Evolutionary conservation across 2,113 vertebrate genomes (phyloP), one percentile per base, ranked within the genome.

Genomic region (Spea bombifrons): DNA sequence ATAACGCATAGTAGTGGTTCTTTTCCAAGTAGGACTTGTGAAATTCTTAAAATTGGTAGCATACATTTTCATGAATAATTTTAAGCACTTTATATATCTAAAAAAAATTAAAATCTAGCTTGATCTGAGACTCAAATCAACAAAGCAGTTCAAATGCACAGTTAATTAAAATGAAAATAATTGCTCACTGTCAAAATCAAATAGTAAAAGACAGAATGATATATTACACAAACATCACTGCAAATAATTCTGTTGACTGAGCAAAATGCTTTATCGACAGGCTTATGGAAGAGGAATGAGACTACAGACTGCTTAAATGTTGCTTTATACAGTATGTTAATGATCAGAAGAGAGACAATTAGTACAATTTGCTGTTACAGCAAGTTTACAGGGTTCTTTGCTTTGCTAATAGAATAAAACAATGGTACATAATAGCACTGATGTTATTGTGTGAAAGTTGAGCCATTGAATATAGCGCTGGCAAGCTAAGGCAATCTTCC

Each of bases 101-200:
- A 59, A 57, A 52, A 52, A 52, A 52, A 52, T 59, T 12, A 13
- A 13, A 73, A 73, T 46, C 45, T 7, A 45, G 7, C 46, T 0
- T 30, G 0, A 5, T 43, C 46, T 12, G 46, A 47, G 15, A 12
- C n/a, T 7, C 50, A 82, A 82, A 0, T 0, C 0, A 80, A 82
- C 0, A 73, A 82, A n/a, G 0, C 45, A 0, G 5, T 79, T 50
- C 3, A 79, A 75, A 52, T 70, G 0, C 10, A 10, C 9, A 48
- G 16, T 30, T 78, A 3, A 0, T 44, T 75, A 73, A 81, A 83
- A 49, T 49, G 81, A 71, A 6, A 4, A 44, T 30, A 82, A 75
- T 65, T 3, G 50, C 46, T 76, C 55, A 57, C 75, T 57, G 66
- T 68, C 55, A 47, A 55, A 75, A 47, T 71, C 12, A 61, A 0